A percentile compares a stretch with the other conserved stretches of the same genome.
These are phyloP conservation scores for Xyrauchen texanus DNA, from an alignment of 2,113 vertebrate species.

Conservation along the genomic window DNA sequence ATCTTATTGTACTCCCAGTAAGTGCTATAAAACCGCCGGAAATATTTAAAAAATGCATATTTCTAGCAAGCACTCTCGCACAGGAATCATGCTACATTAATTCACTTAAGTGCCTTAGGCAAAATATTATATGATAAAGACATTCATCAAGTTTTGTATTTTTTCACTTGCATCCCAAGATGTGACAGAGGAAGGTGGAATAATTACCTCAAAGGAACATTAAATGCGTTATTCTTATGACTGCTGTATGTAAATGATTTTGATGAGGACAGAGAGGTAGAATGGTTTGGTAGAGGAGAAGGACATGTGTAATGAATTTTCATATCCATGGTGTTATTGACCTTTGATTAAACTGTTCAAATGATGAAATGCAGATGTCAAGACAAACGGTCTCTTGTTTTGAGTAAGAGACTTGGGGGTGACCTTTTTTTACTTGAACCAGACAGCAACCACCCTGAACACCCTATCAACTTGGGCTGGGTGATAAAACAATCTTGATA, in stretches of 20 bases:
- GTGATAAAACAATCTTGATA: too few relatives aligned
- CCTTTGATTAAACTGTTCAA: neutral
- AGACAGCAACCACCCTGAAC: too few relatives aligned
- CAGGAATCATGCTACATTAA: slow-evolving; percentile 46
- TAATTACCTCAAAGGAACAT: slow-evolving; percentile 35
- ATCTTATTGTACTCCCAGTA: slow-evolving; percentile 28
- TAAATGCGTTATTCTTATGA: neutral
- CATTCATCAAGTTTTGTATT: slow-evolving; percentile 41
- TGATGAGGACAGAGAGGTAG: neutral
- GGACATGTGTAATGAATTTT: too few relatives aligned
- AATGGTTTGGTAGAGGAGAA: too few relatives aligned
- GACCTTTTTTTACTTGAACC: too few relatives aligned
- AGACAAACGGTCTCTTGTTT: too few relatives aligned
- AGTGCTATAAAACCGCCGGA: slow-evolving; percentile 1
- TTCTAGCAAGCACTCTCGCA: slow-evolving; percentile 30
- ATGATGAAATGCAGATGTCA: neutral
- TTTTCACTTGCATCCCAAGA: slow-evolving; percentile 31
- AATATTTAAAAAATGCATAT: slow-evolving; percentile 43
- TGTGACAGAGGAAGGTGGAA: slow-evolving; percentile 13
- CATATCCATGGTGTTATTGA: too few relatives aligned
- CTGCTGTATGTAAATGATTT: slow-evolving; percentile 20
- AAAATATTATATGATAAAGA: slow-evolving; percentile 40
- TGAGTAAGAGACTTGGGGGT: too few relatives aligned
- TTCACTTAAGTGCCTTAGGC: slow-evolving; percentile 48
- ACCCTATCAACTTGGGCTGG: too few relatives aligned